Evolutionary conservation across 1,140 invertebrate genomes (phyloP).

Genomic region (Heliconius melpomene): DNA sequence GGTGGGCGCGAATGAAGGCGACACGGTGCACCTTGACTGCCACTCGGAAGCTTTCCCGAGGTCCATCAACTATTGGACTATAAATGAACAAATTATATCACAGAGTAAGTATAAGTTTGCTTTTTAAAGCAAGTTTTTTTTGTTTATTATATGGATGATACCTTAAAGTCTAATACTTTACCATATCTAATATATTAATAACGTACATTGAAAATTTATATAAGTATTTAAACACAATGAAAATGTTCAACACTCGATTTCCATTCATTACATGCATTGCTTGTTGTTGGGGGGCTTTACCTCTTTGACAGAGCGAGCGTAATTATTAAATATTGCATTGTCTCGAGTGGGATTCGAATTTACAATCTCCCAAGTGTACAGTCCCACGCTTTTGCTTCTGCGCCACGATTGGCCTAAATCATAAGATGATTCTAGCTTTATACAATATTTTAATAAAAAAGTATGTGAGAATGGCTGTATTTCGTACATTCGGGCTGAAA

Average conservation of each 20-base stretch:
- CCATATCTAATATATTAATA: too few species aligned
- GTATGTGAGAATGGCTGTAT: constrained; percentile 22
- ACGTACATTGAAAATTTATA: too few species aligned
- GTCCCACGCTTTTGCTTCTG: not conserved
- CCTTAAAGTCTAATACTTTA: too few species aligned
- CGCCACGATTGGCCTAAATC: not conserved
- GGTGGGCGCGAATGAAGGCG: constrained; percentile 88
- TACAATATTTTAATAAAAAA: constrained; percentile 15
- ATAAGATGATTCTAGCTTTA: not conserved
- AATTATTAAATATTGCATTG: too few species aligned
- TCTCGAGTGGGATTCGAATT: too few species aligned
- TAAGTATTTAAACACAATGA: too few species aligned
- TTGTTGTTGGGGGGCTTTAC: too few species aligned
- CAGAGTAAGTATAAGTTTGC: constrained; percentile 83
- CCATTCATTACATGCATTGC: too few species aligned
- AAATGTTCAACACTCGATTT: too few species aligned
- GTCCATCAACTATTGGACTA: constrained; percentile 93
- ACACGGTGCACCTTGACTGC: constrained; percentile 89
- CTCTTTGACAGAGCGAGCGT: too few species aligned
- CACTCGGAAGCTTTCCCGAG: constrained; percentile 93
- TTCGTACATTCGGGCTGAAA: constrained; percentile 22
- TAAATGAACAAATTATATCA: constrained; percentile 90
- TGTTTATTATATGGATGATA: too few species aligned
- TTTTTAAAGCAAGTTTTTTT: not conserved
- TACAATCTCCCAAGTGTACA: too few species aligned